phyloP scores from a whole-genome alignment of 2,113 vertebrate species.

The Sprattus sprattus region DNA sequence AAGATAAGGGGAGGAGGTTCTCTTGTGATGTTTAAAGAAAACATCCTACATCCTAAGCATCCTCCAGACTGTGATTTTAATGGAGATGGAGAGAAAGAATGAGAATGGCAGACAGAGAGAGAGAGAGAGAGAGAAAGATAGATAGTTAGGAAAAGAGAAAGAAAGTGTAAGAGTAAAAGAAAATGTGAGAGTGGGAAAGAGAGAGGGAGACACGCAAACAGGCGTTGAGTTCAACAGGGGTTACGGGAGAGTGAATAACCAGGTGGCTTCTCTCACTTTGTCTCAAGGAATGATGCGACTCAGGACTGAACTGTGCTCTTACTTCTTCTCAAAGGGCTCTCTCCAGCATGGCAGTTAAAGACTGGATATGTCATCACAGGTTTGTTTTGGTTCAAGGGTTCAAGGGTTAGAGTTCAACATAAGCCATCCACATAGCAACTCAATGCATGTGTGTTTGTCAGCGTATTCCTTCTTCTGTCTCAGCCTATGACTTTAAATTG shows the following conservation, averaged over 20 bases:
- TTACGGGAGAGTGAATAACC: slow-evolving; percentile 3
- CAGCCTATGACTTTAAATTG: background rate
- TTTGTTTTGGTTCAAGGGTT: slow-evolving; percentile 18
- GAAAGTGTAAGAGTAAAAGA: background rate
- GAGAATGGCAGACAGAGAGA: background rate
- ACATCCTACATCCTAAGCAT: too few relatives aligned
- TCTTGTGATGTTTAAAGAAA: background rate
- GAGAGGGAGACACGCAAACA: background rate
- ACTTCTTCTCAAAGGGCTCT: background rate
- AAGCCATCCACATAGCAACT: slow-evolving; percentile 5
- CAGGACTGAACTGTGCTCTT: background rate
- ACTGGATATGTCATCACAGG: slow-evolving; percentile 16
- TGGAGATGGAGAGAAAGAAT: background rate
- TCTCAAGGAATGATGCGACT: background rate
- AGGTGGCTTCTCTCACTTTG: background rate
- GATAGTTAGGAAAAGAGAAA: background rate
- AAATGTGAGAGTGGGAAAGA: background rate
- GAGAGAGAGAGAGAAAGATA: background rate
- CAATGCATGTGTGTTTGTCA: background rate
- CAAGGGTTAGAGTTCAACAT: slow-evolving; percentile 17
- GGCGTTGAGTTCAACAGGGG: background rate
- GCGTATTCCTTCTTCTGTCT: background rate
- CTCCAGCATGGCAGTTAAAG: background rate
- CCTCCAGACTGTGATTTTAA: background rate
- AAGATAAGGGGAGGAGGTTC: background rate